Evolutionary conservation across 2,888 invertebrate species (phyloP), one percentile per base, ranked within the genome.

Genomic region (Hemistola chrysoprasaria): DNA sequence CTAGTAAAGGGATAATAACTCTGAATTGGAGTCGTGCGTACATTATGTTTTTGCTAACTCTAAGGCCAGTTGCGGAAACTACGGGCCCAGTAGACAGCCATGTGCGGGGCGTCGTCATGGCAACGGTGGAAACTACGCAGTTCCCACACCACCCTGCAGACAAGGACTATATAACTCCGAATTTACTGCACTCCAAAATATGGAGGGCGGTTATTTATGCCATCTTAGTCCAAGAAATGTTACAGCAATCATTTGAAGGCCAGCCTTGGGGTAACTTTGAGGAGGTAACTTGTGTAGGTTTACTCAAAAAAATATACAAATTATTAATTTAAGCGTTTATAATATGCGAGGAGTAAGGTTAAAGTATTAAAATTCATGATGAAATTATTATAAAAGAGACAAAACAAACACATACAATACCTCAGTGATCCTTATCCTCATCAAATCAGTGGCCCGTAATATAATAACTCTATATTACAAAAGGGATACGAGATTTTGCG

Each of bases 101-200:
- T 72, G 76, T 79, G 80, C 80, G 70, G 82, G 84, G 83, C 69
- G 86, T 88, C 72, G 70, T 71, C 72, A 86, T 85, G 71, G 73
- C 69, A 81, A 88, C 86, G 40, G 64, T 68, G 78, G 78, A 84
- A 84, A 83, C 78, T 84, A 77, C 85, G 79, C 72, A 77, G 70
- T 83, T 81, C 63, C 70, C 64, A 64, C 68, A 69, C 64, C 70
- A 73, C 65, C 65, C 59, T 45, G 40, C 35, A 41, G 41, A 35
- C 31, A 40, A 43, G 32, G 33, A 40, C 44, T 47, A 47, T 50
- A 50, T 44, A 52, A 39, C 40, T 43, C 45, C 41, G 44, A 45
- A 61, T 63, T 65, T 66, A 62, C 59, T 63, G 56, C 53, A 52
- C 48, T 56, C 48, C 51, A 53, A 57, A 47, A 61, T 59, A 56